Evolutionary conservation across 2,113 vertebrate genomes (phyloP), one percentile per base, ranked within the genome.

Genomic region (Lophotis ruficrista): DNA sequence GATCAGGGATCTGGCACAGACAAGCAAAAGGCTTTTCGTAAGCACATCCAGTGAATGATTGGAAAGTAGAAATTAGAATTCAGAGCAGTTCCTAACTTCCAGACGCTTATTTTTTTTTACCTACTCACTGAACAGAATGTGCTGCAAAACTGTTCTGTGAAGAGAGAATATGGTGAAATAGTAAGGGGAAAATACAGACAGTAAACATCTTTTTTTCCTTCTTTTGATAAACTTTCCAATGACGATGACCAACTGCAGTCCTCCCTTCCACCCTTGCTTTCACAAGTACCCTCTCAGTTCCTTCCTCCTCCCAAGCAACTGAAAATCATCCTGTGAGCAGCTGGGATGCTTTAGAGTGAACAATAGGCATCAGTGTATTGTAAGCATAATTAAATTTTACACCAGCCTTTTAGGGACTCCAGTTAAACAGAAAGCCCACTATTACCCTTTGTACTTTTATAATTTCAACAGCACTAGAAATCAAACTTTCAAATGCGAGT

Each of bases 31-130:
- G 62, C 66, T 91, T 83, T 87, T 85, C n/a, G 4, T 54, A 93
- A 85, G 60, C n/a, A 76, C 28, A 66, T 30, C 47, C 66, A 66
- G 38, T 31, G 92, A 94, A 90, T 25, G 53, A 73, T 65, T 85
- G 58, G 76, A 70, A 83, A 90, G 72, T 4, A 83, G 38, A 51
- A 86, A 97, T 92, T 90, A 83, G 76, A 95, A 96, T 86, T 94
- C 85, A 90, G 18, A 92, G 83, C 71, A 89, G 90, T 86, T 89
- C 48, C 60, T 89, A 90, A 88, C 71, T 90, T 93, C 25, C 62
- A 92, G 82, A 70, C 76, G 77, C 48, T n/a, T 33, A 23, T 83
- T 66, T 91, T 90, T 86, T 80, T 75, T 54, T 62, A 76, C 75
- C 71, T 90, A 70, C 35, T 83, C 58, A 75, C 43, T 94, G 83